Evolutionary conservation across 2,888 invertebrate species (phyloP), one percentile per base, ranked within the genome.

Genomic region (Amphipoea oculea): DNA sequence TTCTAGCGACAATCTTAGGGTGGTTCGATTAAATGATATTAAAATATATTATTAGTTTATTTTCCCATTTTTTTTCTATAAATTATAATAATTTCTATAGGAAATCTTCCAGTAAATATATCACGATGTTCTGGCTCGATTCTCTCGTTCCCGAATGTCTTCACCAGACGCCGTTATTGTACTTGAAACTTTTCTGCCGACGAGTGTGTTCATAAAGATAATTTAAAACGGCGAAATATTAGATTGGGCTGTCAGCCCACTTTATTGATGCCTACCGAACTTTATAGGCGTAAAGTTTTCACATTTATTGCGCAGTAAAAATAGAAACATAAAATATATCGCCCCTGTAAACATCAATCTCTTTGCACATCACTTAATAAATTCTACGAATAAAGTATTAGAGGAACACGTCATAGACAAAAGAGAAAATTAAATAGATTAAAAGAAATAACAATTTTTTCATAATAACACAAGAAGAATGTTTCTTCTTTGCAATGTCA

Each of bases 151-250:
- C 73, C 74, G 79, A 82, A 85, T 76, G 86, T 88, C 88, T 79
- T 65, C 67, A 68, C 68, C 86, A 88, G 88, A 80, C 75, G 45
- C 14, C 69, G 69, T 76, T 87, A 89, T 87, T 89, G 80, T 48
- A 48, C 45, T 45, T 83, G 66, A 78, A 87, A 87, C 76, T 89
- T 87, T 87, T 79, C 71, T 66, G 74, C 79, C 77, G 81, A 65
- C 68, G 48, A 82, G 73, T 77, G 60, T 75, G 67, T 76, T 74
- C 42, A 57, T 57, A 78, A 77, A 84, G n/a, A 71, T 74, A 76
- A 79, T 87, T 85, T 78, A 60, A 79, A 78, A 71, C 63, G 17
- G n/a, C 45, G 12, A 63, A 80, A 84, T 75, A 77, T 87, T 65
- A 66, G 68, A 84, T 84, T 80, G 57, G 62, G 40, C 72, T 84